A percentile compares a stretch with the other conserved stretches of the same genome.
phyloP scores from a whole-genome alignment of 1,140 invertebrate species.

The Medauroidea extradentata region DNA sequence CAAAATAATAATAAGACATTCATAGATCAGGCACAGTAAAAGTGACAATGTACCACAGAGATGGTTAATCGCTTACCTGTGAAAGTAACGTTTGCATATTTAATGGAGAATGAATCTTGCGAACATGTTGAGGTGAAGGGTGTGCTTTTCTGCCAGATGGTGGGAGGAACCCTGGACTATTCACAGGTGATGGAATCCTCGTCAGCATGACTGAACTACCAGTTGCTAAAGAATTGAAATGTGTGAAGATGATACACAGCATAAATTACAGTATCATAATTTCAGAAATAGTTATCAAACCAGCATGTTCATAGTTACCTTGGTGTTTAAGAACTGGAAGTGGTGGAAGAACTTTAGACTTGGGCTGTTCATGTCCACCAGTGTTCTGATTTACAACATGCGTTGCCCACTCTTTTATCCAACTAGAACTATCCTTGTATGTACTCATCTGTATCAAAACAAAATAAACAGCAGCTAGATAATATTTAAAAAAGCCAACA shows the following conservation, averaged over 20 bases:
- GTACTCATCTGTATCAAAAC: slow-evolving; percentile 9
- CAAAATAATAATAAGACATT: too few species aligned
- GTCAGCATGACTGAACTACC: background rate
- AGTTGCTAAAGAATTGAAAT: too few species aligned
- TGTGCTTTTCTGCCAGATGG: background rate
- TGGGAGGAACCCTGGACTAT: slow-evolving; percentile 19
- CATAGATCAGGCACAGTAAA: too few species aligned
- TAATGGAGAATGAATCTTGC: slow-evolving; percentile 2
- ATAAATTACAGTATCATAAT: background rate
- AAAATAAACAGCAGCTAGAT: slow-evolving; percentile 6
- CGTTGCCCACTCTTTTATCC: slow-evolving; percentile 55
- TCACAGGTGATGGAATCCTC: slow-evolving; percentile 9
- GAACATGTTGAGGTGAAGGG: slow-evolving; percentile 1
- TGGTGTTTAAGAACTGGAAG: slow-evolving; percentile 8
- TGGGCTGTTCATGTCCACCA: slow-evolving; percentile 3
- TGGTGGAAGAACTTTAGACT: slow-evolving; percentile 1
- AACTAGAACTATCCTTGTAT: slow-evolving; percentile 38
- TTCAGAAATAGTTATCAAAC: background rate
- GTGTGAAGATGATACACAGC: background rate
- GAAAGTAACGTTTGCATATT: background rate
- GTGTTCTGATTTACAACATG: slow-evolving; percentile 48
- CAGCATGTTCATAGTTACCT: background rate
- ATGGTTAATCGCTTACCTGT: too few species aligned
- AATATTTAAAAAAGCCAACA: background rate
- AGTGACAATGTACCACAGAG: too few species aligned